Percentiles rank a stretch among this genome's conserved stretches.
phyloP scores from a whole-genome alignment of 2,113 vertebrate genomes.

The Urocolius indicus region DNA sequence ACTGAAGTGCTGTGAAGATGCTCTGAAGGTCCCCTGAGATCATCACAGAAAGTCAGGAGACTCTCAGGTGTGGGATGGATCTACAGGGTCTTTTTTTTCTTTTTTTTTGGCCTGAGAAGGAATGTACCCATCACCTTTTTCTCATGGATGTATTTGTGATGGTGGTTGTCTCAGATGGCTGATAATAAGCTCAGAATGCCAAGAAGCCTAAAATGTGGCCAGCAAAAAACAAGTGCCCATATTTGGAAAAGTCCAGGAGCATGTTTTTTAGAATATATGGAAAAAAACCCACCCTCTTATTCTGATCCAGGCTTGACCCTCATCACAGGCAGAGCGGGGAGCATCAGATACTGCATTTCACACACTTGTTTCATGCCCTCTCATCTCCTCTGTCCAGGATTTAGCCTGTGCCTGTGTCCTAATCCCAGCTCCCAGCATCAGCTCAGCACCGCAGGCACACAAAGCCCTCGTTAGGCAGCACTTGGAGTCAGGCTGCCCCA shows the following conservation, averaged over 20 bases:
- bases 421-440: not conserved
- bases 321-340: accelerated
- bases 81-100: accelerated
- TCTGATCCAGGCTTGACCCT: not conserved
- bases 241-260: not conserved
- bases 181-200: not conserved
- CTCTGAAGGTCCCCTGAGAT: not conserved
- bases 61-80: accelerated
- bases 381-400: not conserved
- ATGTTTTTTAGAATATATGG: not conserved
- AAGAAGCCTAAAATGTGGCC: not conserved
- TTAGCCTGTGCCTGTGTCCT: not conserved
- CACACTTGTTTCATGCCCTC: not conserved
- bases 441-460: not conserved
- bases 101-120: not conserved
- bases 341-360: not conserved
- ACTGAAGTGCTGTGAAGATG: not conserved
- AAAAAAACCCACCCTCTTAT: not conserved
- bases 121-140: not conserved
- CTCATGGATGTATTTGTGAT: not conserved
- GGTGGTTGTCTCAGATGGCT: not conserved
- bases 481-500: not conserved
- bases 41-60: not conserved
- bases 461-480: not conserved
- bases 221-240: not conserved